Conservation (phyloP, 2,888 invertebrate species). For the Yponomeuta evonymella region DNA sequence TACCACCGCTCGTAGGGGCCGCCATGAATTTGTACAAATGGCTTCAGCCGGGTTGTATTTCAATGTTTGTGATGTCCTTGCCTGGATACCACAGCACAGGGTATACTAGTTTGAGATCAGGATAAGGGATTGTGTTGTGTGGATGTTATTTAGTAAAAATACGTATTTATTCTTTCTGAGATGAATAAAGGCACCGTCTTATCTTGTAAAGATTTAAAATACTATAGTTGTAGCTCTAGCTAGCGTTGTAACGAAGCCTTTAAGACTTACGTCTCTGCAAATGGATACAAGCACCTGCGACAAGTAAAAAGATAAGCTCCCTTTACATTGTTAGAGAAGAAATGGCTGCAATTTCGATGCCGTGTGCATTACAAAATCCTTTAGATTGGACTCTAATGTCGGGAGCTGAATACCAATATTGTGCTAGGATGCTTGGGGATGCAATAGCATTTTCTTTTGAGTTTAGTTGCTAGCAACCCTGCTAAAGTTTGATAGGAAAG, state of each 20-base stretch:
- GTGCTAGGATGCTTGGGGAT: not conserved
- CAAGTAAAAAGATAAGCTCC: constrained; percentile 4
- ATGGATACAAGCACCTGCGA: constrained; percentile 8
- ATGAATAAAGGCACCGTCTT: too few relatives aligned
- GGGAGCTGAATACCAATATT: not conserved
- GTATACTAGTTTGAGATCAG: too few relatives aligned
- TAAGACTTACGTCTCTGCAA: not conserved
- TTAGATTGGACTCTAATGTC: not conserved
- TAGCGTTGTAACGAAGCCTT: not conserved
- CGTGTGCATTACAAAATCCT: not conserved
- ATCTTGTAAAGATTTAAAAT: not conserved
- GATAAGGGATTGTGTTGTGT: too few relatives aligned
- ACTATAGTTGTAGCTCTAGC: not conserved
- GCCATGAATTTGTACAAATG: too few relatives aligned
- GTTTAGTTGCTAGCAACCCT: too few relatives aligned
- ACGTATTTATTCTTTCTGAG: too few relatives aligned
- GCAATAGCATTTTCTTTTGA: not conserved
- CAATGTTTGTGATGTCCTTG: too few relatives aligned
- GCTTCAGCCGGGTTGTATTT: too few relatives aligned
- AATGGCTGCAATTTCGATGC: constrained; percentile 1
- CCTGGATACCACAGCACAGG: too few relatives aligned
- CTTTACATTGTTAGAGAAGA: not conserved
- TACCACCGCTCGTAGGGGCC: too few relatives aligned
- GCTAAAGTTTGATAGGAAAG: too few relatives aligned
- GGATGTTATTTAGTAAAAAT: too few relatives aligned